A percentile compares a stretch with the other conserved stretches of the same genome.
Evolutionary conservation across 2,113 vertebrate species (phyloP).

Genomic region (Neolamprologus falcicula): DNA sequence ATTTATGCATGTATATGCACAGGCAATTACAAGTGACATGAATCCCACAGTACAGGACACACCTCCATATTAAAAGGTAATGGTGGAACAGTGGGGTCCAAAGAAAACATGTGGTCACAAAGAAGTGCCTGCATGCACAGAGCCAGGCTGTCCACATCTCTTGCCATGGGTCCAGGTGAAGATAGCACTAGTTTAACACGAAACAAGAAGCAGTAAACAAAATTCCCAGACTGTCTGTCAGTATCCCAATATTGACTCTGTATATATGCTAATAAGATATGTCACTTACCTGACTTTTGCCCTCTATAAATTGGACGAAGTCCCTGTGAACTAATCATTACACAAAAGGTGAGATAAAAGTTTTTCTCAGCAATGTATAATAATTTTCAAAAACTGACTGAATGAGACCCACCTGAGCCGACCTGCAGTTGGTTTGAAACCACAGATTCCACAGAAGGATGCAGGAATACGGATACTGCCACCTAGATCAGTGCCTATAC

Average conservation of each 20-base stretch:
- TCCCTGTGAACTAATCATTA: too few relatives aligned
- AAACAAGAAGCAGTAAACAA: background rate
- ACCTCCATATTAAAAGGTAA: constrained; percentile 74
- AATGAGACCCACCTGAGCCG: constrained; percentile 55
- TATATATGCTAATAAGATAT: too few relatives aligned
- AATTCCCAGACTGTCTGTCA: background rate
- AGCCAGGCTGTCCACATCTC: constrained; percentile 85
- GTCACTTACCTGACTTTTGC: too few relatives aligned
- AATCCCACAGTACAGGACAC: background rate
- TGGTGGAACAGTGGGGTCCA: constrained; percentile 85
- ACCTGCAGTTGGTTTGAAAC: constrained; percentile 60
- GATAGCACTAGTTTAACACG: constrained; percentile 49
- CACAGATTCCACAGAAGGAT: constrained; percentile 73
- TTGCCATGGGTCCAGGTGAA: constrained; percentile 78
- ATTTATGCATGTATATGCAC: background rate
- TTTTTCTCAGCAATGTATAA: too few relatives aligned
- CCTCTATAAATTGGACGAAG: too few relatives aligned
- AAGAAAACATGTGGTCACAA: constrained; percentile 81
- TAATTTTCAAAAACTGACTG: background rate
- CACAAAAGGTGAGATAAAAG: too few relatives aligned
- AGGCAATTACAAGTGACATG: background rate
- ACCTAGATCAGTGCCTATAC: too few relatives aligned
- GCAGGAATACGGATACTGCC: constrained; percentile 35
- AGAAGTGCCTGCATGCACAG: constrained; percentile 85
- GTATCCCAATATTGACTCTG: too few relatives aligned